Evolutionary conservation across 2,888 invertebrate genomes (phyloP).

Genomic region (Aphidoletes aphidimyza): DNA sequence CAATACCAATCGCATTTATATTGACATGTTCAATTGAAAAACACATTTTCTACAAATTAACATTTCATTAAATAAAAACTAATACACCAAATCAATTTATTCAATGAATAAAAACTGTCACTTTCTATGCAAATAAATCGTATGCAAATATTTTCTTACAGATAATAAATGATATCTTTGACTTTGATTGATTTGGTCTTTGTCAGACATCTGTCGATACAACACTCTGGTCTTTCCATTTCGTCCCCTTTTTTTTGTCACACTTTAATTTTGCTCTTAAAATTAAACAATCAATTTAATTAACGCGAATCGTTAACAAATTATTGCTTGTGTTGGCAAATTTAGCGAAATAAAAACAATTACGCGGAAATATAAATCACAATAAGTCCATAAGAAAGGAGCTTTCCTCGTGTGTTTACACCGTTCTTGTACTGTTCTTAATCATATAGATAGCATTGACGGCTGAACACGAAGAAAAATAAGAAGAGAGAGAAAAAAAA

Average conservation of each 20-base stretch:
- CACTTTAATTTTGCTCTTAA: not conserved
- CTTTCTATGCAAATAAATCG: no score
- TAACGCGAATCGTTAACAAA: not conserved
- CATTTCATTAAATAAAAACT: not conserved
- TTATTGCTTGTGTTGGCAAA: not conserved
- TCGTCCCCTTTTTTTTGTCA: not conserved
- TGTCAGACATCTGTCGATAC: conserved; percentile 21
- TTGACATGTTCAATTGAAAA: not conserved
- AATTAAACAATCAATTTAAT: not conserved
- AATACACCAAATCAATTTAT: no score
- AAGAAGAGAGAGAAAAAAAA: not conserved
- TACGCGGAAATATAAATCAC: not conserved
- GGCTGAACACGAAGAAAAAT: no score
- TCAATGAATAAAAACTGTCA: no score
- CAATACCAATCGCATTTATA: no score
- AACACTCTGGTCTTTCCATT: not conserved
- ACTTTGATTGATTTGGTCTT: conserved; percentile 26
- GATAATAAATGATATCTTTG: conserved; percentile 37
- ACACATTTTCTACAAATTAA: not conserved
- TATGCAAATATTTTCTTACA: no score
- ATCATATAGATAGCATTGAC: conserved; percentile 19
- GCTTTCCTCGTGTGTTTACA: conserved; percentile 5
- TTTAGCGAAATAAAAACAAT: not conserved
- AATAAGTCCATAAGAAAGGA: not conserved
- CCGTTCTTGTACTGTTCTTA: not conserved